Conservation (phyloP, 2,113 vertebrate species). For the Morone chrysops region DNA sequence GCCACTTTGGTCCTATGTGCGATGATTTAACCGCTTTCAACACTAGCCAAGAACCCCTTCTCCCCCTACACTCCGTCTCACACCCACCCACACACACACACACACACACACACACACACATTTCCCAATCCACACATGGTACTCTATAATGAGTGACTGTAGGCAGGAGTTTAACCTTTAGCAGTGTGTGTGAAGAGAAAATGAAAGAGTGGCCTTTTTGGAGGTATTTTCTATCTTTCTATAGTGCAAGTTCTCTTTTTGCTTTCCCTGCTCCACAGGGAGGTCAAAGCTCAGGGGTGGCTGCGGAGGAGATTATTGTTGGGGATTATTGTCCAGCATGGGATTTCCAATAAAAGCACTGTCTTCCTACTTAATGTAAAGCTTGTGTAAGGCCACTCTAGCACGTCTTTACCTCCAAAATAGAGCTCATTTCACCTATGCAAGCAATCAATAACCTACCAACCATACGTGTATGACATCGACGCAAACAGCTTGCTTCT, state of each 20-base stretch:
- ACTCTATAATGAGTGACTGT: constrained; percentile 63
- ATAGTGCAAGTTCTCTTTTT: constrained; percentile 24
- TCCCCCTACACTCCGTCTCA: constrained; percentile 19
- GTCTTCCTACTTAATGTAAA: background rate
- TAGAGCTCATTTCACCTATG: constrained; percentile 28
- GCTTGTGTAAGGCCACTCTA: background rate
- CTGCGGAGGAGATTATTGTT: constrained; percentile 40
- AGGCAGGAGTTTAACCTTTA: constrained; percentile 68
- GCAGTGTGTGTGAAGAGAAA: constrained; percentile 19
- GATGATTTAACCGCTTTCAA: constrained; percentile 75
- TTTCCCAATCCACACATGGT: constrained; percentile 39
- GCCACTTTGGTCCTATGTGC: constrained; percentile 70
- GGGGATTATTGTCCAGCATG: constrained; percentile 32
- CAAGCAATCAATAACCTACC: constrained; percentile 34
- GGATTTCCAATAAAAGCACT: constrained; percentile 29
- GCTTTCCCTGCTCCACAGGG: background rate
- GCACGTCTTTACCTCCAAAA: constrained; percentile 19
- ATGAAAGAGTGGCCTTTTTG: constrained; percentile 27
- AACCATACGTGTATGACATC: constrained; percentile 12
- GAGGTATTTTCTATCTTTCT: constrained; percentile 27
- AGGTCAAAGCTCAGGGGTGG: constrained; percentile 41
- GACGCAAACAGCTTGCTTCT: constrained; percentile 28
- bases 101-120: constrained; percentile 28
- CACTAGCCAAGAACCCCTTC: constrained; percentile 61
- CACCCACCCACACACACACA: constrained; percentile 22